Evolutionary conservation across 2,888 invertebrate genomes (phyloP).

Genomic region (Orthonychiurus folsomi): DNA sequence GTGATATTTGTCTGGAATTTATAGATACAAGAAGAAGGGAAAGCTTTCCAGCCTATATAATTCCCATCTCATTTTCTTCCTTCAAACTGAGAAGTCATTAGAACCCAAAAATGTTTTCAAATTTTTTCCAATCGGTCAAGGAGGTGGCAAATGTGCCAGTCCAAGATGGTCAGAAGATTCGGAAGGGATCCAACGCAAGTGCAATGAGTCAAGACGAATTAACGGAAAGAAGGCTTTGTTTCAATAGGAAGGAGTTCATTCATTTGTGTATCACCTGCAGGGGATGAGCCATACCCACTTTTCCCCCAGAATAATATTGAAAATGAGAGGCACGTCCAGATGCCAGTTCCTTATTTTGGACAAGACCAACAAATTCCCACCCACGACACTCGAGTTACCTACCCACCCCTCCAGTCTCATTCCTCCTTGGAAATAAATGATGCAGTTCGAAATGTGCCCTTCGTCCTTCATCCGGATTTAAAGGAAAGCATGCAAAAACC

Average conservation of each 20-base stretch:
- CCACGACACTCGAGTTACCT: neutral
- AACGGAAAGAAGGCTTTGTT: constrained; percentile 36
- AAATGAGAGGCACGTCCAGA: too few species aligned
- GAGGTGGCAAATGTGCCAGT: neutral
- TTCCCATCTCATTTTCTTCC: neutral
- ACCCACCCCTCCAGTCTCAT: neutral
- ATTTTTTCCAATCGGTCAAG: neutral
- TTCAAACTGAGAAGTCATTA: neutral
- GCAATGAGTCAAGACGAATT: constrained; percentile 17
- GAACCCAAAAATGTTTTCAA: constrained; percentile 8
- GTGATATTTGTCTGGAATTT: too few species aligned
- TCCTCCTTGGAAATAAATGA: constrained; percentile 19
- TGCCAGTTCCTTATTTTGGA: neutral
- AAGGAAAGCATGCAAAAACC: constrained; percentile 4
- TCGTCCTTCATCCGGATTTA: constrained; percentile 18
- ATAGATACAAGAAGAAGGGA: too few species aligned
- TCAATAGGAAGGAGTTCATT: constrained; percentile 34
- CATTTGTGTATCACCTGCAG: constrained; percentile 6
- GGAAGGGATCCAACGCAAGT: neutral
- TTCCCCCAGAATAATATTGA: too few species aligned
- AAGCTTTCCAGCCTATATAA: neutral
- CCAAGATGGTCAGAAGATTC: constrained; percentile 9
- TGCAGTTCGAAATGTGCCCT: constrained; percentile 23
- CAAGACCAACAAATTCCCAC: neutral
- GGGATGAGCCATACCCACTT: neutral